Base-by-base conservation (phyloP, 2,797 vertebrate genomes). In the Microtus agrestis region DNA sequence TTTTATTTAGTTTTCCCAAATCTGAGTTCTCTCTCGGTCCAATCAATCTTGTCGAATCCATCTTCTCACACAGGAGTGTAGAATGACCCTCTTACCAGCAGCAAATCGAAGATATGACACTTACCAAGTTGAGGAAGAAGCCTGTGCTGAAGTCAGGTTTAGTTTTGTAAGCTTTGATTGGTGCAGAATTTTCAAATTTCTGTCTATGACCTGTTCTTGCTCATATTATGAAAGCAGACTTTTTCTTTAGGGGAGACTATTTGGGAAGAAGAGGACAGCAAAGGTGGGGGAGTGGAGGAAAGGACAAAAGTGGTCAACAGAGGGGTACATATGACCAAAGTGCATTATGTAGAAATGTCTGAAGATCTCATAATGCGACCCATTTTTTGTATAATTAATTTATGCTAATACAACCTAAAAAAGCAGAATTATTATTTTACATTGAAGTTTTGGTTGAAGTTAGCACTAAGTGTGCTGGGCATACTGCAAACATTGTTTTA, bases 401-500 rank as follows among this genome's bases (percentile, higher is more conserved):
- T 56, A 74, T 74, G 46, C 40, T 51, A 69, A 37, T 51, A 25
- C 11, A n/a, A 67, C n/a, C 67, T 29, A 56, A 54, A 71, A 85
- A 85, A 69, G 5, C 8, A 91, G 14, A 94, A 65, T 87, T 25
- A 61, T 63, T 87, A 54, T 78, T 89, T 76, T 63, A 15, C 27
- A 34, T 51, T 43, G 46, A 63, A 89, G 25, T 76, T 69, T 67
- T 89, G 59, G 86, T 61, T 34, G 48, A 25, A 69, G 40, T 67
- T 87, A 77, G 34, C 56, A 56, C 40, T 81, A 2, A 59, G 14
- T 59, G 85, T 79, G 46, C 19, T 59, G 51, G 77, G 54, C 37
- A 46, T 71, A 59, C 31, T 59, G 71, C 51, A 96, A 67, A 73
- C 2, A 37, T 80, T 67, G 76, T 54, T 89, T 96, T 87, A 85